Base-by-base conservation (phyloP, 2,113 vertebrate species). In the Eleginops maclovinus region DNA sequence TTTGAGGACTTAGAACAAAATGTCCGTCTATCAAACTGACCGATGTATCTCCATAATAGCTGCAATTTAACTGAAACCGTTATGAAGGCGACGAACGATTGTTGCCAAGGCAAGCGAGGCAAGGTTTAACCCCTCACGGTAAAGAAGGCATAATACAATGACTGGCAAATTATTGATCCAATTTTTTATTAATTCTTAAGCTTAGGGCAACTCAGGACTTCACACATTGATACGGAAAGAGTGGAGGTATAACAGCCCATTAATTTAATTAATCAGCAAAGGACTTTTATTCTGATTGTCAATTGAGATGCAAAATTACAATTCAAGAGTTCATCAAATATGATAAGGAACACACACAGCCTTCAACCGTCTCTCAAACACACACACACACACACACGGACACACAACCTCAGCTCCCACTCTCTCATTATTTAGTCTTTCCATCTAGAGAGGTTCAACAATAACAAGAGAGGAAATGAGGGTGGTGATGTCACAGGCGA, bases 381-480 rank as follows among this genome's bases (percentile, higher is more conserved):
- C 62, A 75, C 71, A 47, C 16, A 46, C 28, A 61, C 17, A n/a
- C 44, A 56, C 66, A 61, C 58, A 61, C 31, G 16, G 4, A 36
- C 43, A 9, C 66, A 54, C 41, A n/a, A 13, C 46, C 83, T 78
- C 79, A 63, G 66, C 56, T 77, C 77, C 64, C 65, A 73, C 74
- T 81, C 70, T 64, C 82, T 81, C 84, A 90, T 91, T 90, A 92
- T 88, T 89, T 83, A 85, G 88, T 88, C 80, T 87, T 88, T 89
- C 85, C 71, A 75, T 88, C 82, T 70, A 82, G 81, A 78, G 84
- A 84, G 72, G 28, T 80, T 79, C 60, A 65, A 84, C 84, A 90
- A 90, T 92, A 94, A 91, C 88, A 79, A 88, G 83, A 77, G 72
- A 84, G 86, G 86, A 89, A 90, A 93, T 88, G 91, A 89, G 81